Evolutionary conservation across 2,888 invertebrate genomes (phyloP).

Genomic region (Zhuqinia jingwanae): DNA sequence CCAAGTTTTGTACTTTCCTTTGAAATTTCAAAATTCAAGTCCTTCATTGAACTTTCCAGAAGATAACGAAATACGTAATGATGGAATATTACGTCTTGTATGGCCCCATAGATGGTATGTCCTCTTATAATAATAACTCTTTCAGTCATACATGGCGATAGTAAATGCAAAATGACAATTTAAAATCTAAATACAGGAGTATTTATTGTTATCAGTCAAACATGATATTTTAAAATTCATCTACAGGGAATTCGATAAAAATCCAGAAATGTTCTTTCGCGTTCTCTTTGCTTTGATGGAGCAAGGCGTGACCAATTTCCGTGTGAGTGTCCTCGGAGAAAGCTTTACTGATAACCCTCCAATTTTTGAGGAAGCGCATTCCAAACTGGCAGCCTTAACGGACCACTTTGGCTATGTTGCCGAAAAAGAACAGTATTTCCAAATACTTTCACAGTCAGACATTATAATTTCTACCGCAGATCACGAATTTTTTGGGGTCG

Average conservation of each 20-base stretch:
- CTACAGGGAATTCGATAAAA: constrained; percentile 88
- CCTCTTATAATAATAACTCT: not conserved
- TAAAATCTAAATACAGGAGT: too few species aligned
- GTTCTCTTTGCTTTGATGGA: constrained; percentile 83
- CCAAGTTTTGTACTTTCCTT: constrained; percentile 85
- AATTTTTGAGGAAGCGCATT: constrained; percentile 84
- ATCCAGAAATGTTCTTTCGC: constrained; percentile 85
- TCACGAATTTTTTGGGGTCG: constrained; percentile 90
- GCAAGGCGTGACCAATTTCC: constrained; percentile 83
- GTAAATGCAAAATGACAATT: too few species aligned
- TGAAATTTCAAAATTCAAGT: constrained; percentile 81
- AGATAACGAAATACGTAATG: constrained; percentile 50
- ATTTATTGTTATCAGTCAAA: too few species aligned
- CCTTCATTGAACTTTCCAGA: not conserved
- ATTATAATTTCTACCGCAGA: constrained; percentile 87
- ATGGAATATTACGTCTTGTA: constrained; percentile 82
- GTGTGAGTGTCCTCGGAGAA: constrained; percentile 85
- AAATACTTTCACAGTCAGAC: constrained; percentile 84
- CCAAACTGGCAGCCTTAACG: constrained; percentile 82
- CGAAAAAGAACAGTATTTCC: constrained; percentile 84
- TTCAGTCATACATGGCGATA: too few species aligned
- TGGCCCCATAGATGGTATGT: constrained; percentile 88
- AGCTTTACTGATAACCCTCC: constrained; percentile 84
- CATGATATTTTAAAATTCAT: not conserved
- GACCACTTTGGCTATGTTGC: constrained; percentile 84